A percentile compares a stretch with the other conserved stretches of the same genome.
These are phyloP conservation scores for Microplitis deprimator DNA, from an alignment of 2,888 invertebrate genomes.

Conservation along the genomic window DNA sequence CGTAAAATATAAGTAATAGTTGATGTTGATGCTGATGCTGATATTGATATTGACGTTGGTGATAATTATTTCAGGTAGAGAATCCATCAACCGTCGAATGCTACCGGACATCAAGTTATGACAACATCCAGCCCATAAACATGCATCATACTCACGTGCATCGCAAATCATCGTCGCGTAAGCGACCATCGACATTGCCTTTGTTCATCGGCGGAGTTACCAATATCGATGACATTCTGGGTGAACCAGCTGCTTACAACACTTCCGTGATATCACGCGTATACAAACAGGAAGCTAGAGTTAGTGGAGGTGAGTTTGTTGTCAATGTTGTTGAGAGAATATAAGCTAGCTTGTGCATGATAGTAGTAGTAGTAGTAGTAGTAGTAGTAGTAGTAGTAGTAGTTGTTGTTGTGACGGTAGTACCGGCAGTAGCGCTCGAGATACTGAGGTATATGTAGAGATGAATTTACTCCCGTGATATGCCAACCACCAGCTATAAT, in stretches of 20 bases:
- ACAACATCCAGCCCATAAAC: conserved; percentile 74
- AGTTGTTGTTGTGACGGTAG: no score
- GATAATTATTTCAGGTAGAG: conserved; percentile 59
- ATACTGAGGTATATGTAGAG: neutral
- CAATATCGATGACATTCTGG: conserved; percentile 92
- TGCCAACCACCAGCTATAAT: neutral
- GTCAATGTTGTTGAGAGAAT: neutral
- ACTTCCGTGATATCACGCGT: conserved; percentile 58
- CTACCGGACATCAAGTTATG: conserved; percentile 80
- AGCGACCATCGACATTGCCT: conserved; percentile 67
- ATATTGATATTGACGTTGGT: neutral
- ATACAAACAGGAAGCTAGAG: conserved; percentile 54
- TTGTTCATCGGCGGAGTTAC: conserved; percentile 88
- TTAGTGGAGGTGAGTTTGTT: conserved; percentile 54
- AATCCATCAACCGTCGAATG: conserved; percentile 67
- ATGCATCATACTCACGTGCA: conserved; percentile 28
- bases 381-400: no score
- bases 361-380: neutral
- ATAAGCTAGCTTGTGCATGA: neutral
- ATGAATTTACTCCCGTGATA: neutral
- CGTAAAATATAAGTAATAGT: neutral
- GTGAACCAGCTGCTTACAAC: conserved; percentile 68
- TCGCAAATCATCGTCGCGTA: conserved; percentile 61
- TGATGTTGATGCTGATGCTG: neutral
- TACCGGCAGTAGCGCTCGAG: neutral